Evolutionary conservation across 1,140 invertebrate species (phyloP), one percentile per base, ranked within the genome.

Genomic region (Argopecten irradians): DNA sequence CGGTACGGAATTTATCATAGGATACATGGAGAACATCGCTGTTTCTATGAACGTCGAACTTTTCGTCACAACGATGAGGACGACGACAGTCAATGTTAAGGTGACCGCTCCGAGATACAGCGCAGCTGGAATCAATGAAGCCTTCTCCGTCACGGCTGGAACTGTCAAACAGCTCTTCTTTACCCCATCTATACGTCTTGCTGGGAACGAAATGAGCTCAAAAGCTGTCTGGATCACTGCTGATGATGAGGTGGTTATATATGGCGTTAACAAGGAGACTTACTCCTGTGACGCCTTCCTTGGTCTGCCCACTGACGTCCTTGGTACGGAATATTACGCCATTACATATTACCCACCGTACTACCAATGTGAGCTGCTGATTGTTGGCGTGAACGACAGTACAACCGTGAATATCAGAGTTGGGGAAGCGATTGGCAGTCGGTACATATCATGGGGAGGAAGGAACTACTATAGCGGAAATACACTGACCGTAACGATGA

Each of bases 261-360:
- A 92, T 41, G 91, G 91, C 16, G 90, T 91, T 0, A 94, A 94
- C 90, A 91, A 91, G 83, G 90, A 93, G 34, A 85, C 36, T 9
- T 91, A 92, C 28, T 93, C 93, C 2, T 93, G 91, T 14, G 94
- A 94, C 84, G 93, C 92, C 19, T 94, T 92, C 86, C 85, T 94
- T 8, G 93, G 92, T 5, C 84, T 94, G 13, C 94, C 94, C 3
- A 87, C 86, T 0, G 90, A 94, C 36, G 91, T 92, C 2, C 86
- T 94, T 11, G 93, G 93, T 16, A 90, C 35, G 14, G 90, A 93
- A 19, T 94, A 94, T 87, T 94, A 93, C 84, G 86, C 92, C 3
- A 86, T 94, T 13, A 88, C 90, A 0, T 94, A 92, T 84, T 86
- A 86, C 22, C 91, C 91, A 7, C 84, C 91, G n/a, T 36, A 55